Percentiles rank a stretch among this genome's conserved stretches.
These are phyloP conservation scores for Pachycephus smyrnensis DNA, from an alignment of 2,888 invertebrate genomes.

Conservation along the genomic window DNA sequence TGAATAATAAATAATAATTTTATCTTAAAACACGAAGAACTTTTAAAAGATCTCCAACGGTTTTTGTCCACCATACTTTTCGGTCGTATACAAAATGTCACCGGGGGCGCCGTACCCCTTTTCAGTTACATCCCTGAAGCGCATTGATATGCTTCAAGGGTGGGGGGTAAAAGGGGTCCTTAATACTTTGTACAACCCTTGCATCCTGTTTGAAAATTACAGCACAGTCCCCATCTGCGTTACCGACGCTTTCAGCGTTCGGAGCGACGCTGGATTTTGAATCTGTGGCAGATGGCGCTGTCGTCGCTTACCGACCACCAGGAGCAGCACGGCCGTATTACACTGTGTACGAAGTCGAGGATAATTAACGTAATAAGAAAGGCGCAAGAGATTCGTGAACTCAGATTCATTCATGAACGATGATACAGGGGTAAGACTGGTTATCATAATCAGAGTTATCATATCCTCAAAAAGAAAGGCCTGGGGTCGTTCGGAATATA, in stretches of 20 bases:
- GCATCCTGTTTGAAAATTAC: slow-evolving; percentile 2
- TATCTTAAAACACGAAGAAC: background rate
- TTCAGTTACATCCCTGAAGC: slow-evolving; percentile 29
- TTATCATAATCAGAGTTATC: too few relatives aligned
- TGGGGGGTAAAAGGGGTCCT: slow-evolving; percentile 16
- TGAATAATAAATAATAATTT: background rate
- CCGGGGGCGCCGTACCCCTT: background rate
- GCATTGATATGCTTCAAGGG: slow-evolving; percentile 17
- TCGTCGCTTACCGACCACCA: slow-evolving; percentile 43
- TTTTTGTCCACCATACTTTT: background rate
- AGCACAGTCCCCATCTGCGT: slow-evolving; percentile 37
- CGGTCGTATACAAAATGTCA: background rate
- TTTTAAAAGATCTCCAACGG: background rate
- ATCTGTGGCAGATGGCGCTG: slow-evolving; percentile 52
- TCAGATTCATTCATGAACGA: background rate
- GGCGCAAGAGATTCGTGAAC: background rate
- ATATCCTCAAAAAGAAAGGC: background rate
- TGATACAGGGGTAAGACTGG: background rate
- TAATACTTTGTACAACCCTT: slow-evolving; percentile 48
- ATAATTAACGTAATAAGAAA: background rate
- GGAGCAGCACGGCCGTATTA: background rate
- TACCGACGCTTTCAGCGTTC: slow-evolving; percentile 47
- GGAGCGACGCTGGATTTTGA: slow-evolving; percentile 10
- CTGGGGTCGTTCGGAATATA: background rate
- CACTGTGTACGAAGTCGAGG: background rate